phyloP scores from a whole-genome alignment of 2,888 invertebrate species.

The Carabus problematicus region DNA sequence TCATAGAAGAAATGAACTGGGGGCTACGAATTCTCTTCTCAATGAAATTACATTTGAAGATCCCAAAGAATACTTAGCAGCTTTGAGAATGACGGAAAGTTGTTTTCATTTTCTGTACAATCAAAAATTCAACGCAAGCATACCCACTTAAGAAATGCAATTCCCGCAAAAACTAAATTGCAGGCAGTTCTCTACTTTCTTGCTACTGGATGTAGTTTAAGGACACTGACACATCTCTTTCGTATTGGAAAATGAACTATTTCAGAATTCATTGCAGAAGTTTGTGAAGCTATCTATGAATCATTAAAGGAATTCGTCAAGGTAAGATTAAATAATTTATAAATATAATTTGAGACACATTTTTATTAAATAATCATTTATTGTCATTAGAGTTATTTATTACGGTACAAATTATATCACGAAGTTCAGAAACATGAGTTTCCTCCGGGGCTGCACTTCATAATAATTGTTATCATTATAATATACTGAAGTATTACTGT shows the following conservation, averaged over 20 bases:
- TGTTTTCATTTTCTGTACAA: conserved; percentile 45
- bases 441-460: conserved; percentile 35
- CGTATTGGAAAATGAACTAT: conserved; percentile 47
- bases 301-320: conserved; percentile 46
- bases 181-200: conserved; percentile 47
- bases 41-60: conserved; percentile 46
- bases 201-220: conserved; percentile 48
- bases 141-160: conserved; percentile 28
- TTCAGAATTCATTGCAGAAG: conserved; percentile 47
- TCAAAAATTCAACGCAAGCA: background rate
- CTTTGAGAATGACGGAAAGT: conserved; percentile 22
- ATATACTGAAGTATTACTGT: conserved; percentile 44
- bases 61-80: conserved; percentile 44
- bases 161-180: conserved; percentile 44
- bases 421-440: background rate
- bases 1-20: conserved; percentile 44
- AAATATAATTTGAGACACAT: background rate
- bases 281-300: conserved; percentile 47
- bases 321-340: conserved; percentile 44
- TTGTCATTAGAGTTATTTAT: too few species aligned
- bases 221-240: conserved; percentile 47
- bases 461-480: conserved; percentile 45
- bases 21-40: conserved; percentile 46
- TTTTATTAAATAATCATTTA: too few species aligned
- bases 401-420: too few species aligned